phyloP scores from a whole-genome alignment of 2,888 invertebrate genomes.

The Griposia aprilina region DNA sequence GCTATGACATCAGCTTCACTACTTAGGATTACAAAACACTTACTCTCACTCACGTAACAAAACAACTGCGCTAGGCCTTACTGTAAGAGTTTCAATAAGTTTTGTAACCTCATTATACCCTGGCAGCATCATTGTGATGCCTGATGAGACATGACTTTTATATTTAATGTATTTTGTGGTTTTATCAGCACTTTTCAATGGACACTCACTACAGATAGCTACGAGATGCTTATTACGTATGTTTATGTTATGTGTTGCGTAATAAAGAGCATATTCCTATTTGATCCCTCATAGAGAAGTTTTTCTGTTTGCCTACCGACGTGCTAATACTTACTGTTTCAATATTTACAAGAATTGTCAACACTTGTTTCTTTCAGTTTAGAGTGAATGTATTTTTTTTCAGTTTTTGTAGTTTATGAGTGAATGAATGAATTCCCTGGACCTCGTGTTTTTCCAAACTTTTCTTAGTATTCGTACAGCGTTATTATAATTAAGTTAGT shows the following conservation, averaged over 20 bases:
- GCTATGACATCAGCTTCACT: conserved; percentile 86
- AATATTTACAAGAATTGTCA: not conserved
- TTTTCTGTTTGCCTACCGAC: conserved; percentile 23
- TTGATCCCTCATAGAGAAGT: not conserved
- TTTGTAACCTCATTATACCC: conserved; percentile 76
- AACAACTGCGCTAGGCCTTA: conserved; percentile 74
- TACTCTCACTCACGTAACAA: conserved; percentile 87
- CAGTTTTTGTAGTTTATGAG: not conserved
- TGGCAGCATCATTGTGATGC: conserved; percentile 70
- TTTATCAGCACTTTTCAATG: conserved; percentile 66
- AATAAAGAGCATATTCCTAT: conserved; percentile 41
- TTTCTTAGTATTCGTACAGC: not conserved
- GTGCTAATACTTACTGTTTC: conserved; percentile 1
- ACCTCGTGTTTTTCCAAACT: not conserved
- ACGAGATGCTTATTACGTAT: conserved; percentile 30
- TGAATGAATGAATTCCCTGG: no score
- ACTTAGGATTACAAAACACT: conserved; percentile 87
- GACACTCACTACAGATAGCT: conserved; percentile 43
- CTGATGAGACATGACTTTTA: conserved; percentile 73
- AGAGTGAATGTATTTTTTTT: not conserved
- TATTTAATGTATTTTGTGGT: conserved; percentile 69
- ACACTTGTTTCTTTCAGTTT: not conserved
- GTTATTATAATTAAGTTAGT: not conserved
- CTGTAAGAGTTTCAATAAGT: conserved; percentile 77
- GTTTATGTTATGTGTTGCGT: conserved; percentile 52